Percentiles rank a stretch among this genome's conserved stretches.
Conservation (phyloP, 2,888 invertebrate species). For the Conops quadrifasciatus region DNA sequence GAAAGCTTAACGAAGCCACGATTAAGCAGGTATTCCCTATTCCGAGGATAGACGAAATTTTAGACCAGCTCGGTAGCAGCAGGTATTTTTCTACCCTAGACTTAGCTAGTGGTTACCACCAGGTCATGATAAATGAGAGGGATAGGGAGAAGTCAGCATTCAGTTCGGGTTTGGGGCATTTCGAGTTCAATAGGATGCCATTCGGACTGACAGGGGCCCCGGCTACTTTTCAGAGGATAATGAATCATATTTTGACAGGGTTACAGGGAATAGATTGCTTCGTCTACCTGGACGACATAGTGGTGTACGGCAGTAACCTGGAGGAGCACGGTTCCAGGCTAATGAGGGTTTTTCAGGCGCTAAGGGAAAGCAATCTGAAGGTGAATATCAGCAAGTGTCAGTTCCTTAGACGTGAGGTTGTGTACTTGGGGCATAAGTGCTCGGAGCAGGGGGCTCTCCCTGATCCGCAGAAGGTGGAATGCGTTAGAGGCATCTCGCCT, state of each 20-base stretch:
- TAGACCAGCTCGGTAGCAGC: conserved; percentile 19
- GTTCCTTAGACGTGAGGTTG: neutral
- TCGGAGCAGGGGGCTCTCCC: neutral
- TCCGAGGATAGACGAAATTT: conserved; percentile 29
- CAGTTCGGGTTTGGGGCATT: conserved; percentile 43
- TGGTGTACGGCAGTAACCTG: neutral
- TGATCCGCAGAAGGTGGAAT: neutral
- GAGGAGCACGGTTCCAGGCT: neutral
- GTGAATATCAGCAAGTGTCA: neutral
- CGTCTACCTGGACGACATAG: neutral
- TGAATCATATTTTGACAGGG: conserved; percentile 1
- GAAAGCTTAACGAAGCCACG: neutral
- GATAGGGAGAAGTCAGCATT: neutral
- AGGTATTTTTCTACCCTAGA: conserved; percentile 54
- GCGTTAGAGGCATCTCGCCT: neutral
- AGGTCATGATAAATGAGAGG: conserved; percentile 47
- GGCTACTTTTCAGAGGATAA: conserved; percentile 42
- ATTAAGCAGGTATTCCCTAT: conserved; percentile 24
- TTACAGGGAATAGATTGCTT: conserved; percentile 5
- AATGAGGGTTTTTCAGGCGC: neutral
- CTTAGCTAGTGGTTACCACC: conserved; percentile 62
- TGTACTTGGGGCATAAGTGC: neutral
- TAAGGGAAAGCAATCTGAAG: conserved; percentile 4
- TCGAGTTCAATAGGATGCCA: conserved; percentile 51
- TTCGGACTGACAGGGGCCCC: conserved; percentile 52